These are phyloP conservation scores for Coptotermes formosanus DNA, from an alignment of 1,140 invertebrate species.

Conservation along the genomic window DNA sequence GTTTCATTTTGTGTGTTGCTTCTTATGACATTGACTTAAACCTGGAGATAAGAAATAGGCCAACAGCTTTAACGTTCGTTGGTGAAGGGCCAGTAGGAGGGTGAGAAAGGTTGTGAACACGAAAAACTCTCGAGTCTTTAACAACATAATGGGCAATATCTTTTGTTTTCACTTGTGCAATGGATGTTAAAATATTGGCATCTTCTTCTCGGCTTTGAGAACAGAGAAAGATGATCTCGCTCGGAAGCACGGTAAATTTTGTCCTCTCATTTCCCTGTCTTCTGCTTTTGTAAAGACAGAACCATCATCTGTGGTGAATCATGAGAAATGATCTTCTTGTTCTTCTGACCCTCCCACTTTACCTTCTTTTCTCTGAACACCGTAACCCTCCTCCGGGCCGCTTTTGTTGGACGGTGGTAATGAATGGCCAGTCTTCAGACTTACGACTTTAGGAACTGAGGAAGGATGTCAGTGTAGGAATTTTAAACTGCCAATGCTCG, in stretches of 20 bases:
- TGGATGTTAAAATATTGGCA: conserved; percentile 14
- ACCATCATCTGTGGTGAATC: not conserved
- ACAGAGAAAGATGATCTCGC: not conserved
- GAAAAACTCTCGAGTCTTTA: not conserved
- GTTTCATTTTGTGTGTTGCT: not conserved
- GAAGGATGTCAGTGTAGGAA: not conserved
- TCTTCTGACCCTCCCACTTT: not conserved
- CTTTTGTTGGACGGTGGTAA: not conserved
- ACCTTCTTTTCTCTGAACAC: not conserved
- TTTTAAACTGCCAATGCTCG: no score
- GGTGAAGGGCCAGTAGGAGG: no score
- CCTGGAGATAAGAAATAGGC: no score
- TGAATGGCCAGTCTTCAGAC: not conserved
- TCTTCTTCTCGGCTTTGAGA: not conserved
- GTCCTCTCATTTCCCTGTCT: not conserved
- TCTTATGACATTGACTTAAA: no score
- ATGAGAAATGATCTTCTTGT: not conserved
- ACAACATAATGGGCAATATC: not conserved
- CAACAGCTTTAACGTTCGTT: no score
- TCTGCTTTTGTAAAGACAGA: no score
- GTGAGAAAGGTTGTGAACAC: not conserved
- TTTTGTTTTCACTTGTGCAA: conserved; percentile 7
- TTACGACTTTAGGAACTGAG: not conserved
- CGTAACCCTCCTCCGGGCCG: not conserved
- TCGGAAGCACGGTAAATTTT: not conserved